phyloP scores from a whole-genome alignment of 2,797 vertebrate species.

The Acanthurus lineatus region DNA sequence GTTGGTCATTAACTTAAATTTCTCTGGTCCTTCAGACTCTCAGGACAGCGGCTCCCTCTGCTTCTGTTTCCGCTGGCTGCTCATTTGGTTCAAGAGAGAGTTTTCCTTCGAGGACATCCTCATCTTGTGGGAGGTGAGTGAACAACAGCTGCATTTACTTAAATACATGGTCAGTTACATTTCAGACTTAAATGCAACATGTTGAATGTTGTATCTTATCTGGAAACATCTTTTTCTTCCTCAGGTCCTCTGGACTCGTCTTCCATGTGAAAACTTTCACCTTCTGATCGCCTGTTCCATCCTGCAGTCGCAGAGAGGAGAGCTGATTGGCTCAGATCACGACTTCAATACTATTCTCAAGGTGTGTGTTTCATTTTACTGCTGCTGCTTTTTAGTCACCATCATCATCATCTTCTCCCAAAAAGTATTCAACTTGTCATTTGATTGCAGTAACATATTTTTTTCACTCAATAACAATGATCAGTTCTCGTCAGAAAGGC shows the following conservation, averaged over 20 bases:
- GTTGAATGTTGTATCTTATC: too few relatives aligned
- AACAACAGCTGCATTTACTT: not conserved
- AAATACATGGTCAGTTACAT: not conserved
- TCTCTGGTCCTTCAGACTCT: conserved; percentile 83
- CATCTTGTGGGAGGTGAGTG: conserved; percentile 91
- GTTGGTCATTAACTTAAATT: not conserved
- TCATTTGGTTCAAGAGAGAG: conserved; percentile 96
- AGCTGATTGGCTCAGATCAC: conserved; percentile 91
- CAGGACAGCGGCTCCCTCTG: conserved; percentile 94
- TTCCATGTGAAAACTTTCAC: conserved; percentile 92
- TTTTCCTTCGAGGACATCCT: conserved; percentile 93
- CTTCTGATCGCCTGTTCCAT: conserved; percentile 92
- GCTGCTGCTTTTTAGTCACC: too few relatives aligned
- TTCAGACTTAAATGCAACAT: too few relatives aligned
- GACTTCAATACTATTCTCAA: conserved; percentile 97
- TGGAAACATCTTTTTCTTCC: not conserved
- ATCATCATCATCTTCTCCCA: too few relatives aligned
- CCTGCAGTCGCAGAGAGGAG: conserved; percentile 90
- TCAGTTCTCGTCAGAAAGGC: too few relatives aligned
- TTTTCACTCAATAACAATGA: too few relatives aligned
- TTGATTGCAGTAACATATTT: too few relatives aligned
- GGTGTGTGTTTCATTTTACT: conserved; percentile 69
- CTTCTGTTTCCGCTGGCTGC: conserved; percentile 95
- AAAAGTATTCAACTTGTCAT: too few relatives aligned
- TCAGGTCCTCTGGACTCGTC: conserved; percentile 91